phyloP scores from a whole-genome alignment of 2,888 invertebrate genomes.

The Pollenia labialis region DNA sequence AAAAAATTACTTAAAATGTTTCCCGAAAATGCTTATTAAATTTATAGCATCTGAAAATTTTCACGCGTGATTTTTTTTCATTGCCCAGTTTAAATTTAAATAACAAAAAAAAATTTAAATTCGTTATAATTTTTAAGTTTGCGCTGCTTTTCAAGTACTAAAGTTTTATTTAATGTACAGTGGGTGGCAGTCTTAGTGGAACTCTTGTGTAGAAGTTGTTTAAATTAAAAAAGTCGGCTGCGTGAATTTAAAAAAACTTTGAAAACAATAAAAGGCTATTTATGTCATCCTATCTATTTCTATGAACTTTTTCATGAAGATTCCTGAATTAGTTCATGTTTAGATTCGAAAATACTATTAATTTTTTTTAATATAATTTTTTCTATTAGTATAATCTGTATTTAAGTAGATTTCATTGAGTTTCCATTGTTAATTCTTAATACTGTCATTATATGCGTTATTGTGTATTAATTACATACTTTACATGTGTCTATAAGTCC shows the following conservation, averaged over 20 bases:
- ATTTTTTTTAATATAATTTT: no score
- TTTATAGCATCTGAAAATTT: neutral
- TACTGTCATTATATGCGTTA: conserved; percentile 12
- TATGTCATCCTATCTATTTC: no score
- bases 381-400: no score
- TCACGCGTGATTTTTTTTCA: neutral
- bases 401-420: neutral
- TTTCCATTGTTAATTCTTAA: neutral
- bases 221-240: no score
- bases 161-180: neutral
- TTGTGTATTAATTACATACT: conserved; percentile 49
- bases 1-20: conserved; percentile 18
- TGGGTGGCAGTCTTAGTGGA: neutral
- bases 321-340: no score
- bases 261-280: no score
- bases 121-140: conserved; percentile 15
- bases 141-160: neutral
- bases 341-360: no score
- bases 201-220: neutral
- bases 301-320: no score
- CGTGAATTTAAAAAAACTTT: no score
- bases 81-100: neutral
- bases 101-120: neutral
- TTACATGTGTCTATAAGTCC: conserved; percentile 31
- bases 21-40: neutral